These are phyloP conservation scores for Copsychus sechellarum DNA, from an alignment of 2,113 vertebrate genomes.

Conservation along the genomic window DNA sequence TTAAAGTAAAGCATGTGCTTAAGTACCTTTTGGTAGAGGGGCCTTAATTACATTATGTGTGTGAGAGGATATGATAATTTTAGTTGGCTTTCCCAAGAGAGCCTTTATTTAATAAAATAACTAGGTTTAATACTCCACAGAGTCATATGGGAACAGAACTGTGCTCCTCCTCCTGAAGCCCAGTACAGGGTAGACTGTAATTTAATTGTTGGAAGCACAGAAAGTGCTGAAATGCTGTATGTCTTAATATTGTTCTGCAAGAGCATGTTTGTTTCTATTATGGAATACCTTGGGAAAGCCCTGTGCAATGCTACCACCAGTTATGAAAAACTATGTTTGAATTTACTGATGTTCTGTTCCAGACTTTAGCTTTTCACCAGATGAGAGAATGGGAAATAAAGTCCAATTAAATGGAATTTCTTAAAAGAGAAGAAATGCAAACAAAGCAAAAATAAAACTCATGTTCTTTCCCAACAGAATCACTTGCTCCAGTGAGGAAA, in stretches of 20 bases:
- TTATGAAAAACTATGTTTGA: neutral
- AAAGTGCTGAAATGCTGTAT: slow-evolving; percentile 31
- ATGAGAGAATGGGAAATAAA: neutral
- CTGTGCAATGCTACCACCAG: neutral
- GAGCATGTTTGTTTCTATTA: slow-evolving; percentile 53
- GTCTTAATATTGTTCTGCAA: slow-evolving; percentile 31
- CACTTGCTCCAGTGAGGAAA: neutral
- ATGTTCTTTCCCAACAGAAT: neutral
- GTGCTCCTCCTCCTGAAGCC: slow-evolving; percentile 23
- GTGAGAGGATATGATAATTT: slow-evolving; percentile 60
- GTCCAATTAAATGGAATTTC: neutral
- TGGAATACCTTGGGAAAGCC: slow-evolving; percentile 39
- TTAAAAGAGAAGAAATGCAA: neutral
- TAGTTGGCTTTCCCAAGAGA: slow-evolving; percentile 56
- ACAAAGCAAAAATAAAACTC: neutral
- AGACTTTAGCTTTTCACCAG: neutral
- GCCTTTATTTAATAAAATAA: slow-evolving; percentile 66
- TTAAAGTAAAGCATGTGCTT: slow-evolving; percentile 67
- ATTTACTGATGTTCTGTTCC: neutral
- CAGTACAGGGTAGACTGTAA: slow-evolving; percentile 34
- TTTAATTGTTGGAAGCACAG: slow-evolving; percentile 47
- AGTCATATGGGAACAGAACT: neutral
- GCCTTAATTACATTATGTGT: slow-evolving; percentile 63
- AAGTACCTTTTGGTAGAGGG: slow-evolving; percentile 53
- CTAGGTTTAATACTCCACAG: slow-evolving; percentile 47